phyloP scores from a whole-genome alignment of 2,113 vertebrate species.

The Lethenteron camtschaticum region DNA sequence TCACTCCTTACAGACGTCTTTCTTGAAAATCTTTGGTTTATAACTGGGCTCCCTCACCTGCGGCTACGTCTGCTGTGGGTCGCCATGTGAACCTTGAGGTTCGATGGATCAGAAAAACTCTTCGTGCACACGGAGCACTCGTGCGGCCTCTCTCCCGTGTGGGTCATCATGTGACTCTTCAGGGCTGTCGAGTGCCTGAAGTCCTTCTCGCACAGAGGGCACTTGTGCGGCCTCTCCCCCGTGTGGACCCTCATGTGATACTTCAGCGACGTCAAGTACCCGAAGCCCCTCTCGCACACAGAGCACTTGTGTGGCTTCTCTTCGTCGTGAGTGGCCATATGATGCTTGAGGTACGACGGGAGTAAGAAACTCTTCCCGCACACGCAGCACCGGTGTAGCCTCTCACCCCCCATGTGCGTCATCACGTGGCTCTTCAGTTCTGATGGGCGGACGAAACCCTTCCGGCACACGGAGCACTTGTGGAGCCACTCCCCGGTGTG shows the following conservation, averaged over 20 bases:
- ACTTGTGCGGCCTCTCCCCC: conserved; percentile 2
- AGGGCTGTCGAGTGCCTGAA: background rate
- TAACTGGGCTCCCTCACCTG: too few relatives aligned
- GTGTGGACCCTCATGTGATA: conserved; percentile 4
- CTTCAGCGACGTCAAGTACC: too few relatives aligned
- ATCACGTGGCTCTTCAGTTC: background rate
- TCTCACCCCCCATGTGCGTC: background rate
- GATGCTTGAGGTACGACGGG: background rate
- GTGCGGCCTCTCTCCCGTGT: background rate
- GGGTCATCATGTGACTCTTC: background rate
- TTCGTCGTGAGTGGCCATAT: conserved; percentile 19
- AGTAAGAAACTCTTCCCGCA: background rate
- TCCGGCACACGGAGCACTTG: background rate
- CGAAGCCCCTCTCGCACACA: background rate
- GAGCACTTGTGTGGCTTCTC: conserved; percentile 1
- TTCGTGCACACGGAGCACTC: conserved; percentile 16
- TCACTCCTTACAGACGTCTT: too few relatives aligned
- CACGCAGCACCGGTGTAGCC: background rate
- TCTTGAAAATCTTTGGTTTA: too few relatives aligned
- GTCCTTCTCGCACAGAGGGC: conserved; percentile 1
- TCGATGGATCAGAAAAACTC: conserved; percentile 18
- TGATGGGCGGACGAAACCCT: background rate
- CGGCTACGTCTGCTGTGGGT: conserved; percentile 8
- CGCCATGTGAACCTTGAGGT: conserved; percentile 11
- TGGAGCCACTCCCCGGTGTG: conserved; percentile 1